Conservation (phyloP, 2,888 invertebrate genomes). For the Strigamia transsilvanica region DNA sequence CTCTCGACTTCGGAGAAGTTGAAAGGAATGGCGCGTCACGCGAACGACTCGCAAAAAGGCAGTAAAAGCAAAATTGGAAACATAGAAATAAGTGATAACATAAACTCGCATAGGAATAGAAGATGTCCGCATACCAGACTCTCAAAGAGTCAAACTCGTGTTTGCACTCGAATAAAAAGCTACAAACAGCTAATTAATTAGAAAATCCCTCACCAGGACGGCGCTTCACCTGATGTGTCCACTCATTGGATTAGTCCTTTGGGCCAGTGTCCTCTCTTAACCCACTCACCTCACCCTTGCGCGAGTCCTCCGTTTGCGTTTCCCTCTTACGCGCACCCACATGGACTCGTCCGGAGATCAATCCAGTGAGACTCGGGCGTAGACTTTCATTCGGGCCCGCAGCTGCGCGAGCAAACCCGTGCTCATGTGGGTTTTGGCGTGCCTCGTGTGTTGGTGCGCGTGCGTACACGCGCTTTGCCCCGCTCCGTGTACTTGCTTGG, state of each 20-base stretch:
- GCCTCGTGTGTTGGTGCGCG: slow-evolving; percentile 11
- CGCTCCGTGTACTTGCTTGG: slow-evolving; percentile 1
- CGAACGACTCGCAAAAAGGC: not conserved
- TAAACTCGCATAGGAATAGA: not conserved
- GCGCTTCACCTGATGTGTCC: not conserved
- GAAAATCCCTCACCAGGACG: slow-evolving; percentile 5
- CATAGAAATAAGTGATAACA: slow-evolving; percentile 30
- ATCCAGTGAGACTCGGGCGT: slow-evolving; percentile 37
- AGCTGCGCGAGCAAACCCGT: slow-evolving; percentile 40
- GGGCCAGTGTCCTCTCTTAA: slow-evolving; percentile 23
- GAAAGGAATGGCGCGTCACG: not conserved
- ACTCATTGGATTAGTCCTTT: not conserved
- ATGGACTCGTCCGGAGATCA: slow-evolving; percentile 46
- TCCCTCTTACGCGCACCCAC: not conserved
- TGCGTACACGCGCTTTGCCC: slow-evolving; percentile 40
- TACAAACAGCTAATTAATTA: not conserved
- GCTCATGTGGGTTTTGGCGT: slow-evolving; percentile 31
- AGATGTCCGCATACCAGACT: not conserved
- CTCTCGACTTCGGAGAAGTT: not conserved
- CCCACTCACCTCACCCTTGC: not conserved
- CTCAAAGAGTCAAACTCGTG: not conserved
- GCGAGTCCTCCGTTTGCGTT: not conserved
- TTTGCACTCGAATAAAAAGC: not conserved
- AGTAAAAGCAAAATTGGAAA: slow-evolving; percentile 11
- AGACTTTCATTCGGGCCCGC: slow-evolving; percentile 30